Percentiles rank a stretch among this genome's conserved stretches.
Evolutionary conservation across 2,113 vertebrate genomes (phyloP).

Genomic region (Himantopus leucocephalus): DNA sequence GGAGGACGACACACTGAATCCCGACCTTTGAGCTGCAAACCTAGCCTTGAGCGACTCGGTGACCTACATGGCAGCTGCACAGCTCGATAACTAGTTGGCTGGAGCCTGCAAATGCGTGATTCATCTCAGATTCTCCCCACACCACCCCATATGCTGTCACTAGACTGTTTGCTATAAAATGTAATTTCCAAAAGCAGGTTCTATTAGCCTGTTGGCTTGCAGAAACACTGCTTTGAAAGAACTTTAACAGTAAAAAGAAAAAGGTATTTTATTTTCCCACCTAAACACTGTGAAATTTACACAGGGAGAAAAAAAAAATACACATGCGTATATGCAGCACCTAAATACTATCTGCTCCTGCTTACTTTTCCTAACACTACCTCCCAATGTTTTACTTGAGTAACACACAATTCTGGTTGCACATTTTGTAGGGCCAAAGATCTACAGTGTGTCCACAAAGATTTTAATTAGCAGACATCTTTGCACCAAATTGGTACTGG

Average conservation of each 20-base stretch:
- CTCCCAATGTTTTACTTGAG: not conserved
- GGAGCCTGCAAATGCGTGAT: not conserved
- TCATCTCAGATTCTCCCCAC: not conserved
- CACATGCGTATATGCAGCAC: not conserved
- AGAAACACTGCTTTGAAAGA: not conserved
- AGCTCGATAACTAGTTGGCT: not conserved
- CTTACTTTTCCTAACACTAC: not conserved
- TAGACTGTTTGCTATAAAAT: not conserved
- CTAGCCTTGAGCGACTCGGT: constrained; percentile 37
- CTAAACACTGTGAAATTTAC: not conserved
- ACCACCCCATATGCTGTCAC: not conserved
- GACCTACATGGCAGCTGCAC: constrained; percentile 42
- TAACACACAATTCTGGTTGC: not conserved
- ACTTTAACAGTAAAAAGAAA: not conserved
- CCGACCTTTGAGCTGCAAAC: constrained; percentile 2
- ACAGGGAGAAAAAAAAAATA: not conserved
- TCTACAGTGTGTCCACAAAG: not conserved
- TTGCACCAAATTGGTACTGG: not conserved
- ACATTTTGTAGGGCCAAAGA: not conserved
- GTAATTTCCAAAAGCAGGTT: not conserved
- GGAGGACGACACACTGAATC: not conserved
- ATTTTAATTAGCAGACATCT: not conserved
- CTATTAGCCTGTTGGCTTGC: not conserved
- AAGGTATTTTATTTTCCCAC: not conserved
- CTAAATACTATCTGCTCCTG: not conserved